A percentile compares a stretch with the other conserved stretches of the same genome.
phyloP scores from a whole-genome alignment of 2,797 vertebrate species.

The Myripristis jacobus region DNA sequence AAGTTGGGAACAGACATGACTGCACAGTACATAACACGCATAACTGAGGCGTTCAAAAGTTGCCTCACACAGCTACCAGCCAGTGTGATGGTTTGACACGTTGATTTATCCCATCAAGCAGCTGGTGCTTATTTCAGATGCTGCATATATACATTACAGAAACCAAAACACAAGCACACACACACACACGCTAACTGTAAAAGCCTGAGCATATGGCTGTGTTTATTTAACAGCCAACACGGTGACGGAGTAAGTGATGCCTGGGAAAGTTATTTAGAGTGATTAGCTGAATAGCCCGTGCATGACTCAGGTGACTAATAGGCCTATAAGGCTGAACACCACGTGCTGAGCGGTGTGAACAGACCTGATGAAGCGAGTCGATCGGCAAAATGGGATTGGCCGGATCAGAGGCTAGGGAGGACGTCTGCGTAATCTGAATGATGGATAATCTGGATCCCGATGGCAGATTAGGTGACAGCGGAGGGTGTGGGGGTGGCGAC shows the following conservation, averaged over 20 bases:
- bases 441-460: constrained; percentile 66
- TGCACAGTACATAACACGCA: too few species aligned
- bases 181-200: neutral
- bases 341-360: constrained; percentile 47
- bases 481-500: neutral
- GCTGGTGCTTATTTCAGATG: neutral
- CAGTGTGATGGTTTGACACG: neutral
- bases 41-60: too few species aligned
- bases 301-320: constrained; percentile 53
- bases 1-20: too few species aligned
- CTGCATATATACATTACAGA: neutral
- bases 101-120: neutral
- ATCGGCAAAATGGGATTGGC: constrained; percentile 48
- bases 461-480: constrained; percentile 52
- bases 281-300: constrained; percentile 35
- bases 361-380: constrained; percentile 40
- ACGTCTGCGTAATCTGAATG: constrained; percentile 64
- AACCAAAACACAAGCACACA: neutral
- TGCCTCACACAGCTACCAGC: neutral
- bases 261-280: constrained; percentile 4
- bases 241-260: neutral
- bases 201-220: neutral
- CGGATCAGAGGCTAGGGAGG: constrained; percentile 48
- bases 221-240: neutral
- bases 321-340: constrained; percentile 33